Evolutionary conservation across 2,888 invertebrate genomes (phyloP).

Genomic region (Stegophylla sp.): DNA sequence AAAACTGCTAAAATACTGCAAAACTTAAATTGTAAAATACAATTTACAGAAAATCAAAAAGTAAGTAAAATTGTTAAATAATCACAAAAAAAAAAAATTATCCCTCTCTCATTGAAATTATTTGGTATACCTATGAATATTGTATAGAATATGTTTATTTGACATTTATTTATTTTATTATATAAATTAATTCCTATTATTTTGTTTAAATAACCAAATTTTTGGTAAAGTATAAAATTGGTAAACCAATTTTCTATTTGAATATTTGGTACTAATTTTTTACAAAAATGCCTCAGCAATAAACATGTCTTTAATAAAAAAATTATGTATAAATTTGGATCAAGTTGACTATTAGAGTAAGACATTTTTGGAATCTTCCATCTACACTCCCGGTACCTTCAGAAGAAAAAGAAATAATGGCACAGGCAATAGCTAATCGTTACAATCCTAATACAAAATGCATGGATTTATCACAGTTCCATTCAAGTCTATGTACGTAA

Average conservation of each 20-base stretch:
- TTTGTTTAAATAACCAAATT: too few species aligned
- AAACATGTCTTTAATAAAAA: too few species aligned
- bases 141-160: background rate
- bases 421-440: background rate
- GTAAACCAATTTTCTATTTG: too few species aligned
- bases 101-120: background rate
- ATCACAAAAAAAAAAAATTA: background rate
- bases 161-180: too few species aligned
- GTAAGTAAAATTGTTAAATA: background rate
- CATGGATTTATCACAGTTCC: constrained; percentile 16
- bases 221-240: too few species aligned
- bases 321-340: too few species aligned
- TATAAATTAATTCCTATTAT: too few species aligned
- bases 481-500: background rate
- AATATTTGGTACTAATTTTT: too few species aligned
- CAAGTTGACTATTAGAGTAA: background rate
- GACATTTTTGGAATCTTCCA: background rate
- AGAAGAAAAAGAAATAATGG: constrained; percentile 16
- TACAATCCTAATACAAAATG: background rate
- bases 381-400: background rate
- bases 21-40: background rate
- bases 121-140: background rate
- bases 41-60: background rate
- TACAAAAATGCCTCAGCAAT: too few species aligned
- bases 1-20: background rate